phyloP scores from a whole-genome alignment of 2,797 vertebrate species.

The Muraenolepis orangiensis region DNA sequence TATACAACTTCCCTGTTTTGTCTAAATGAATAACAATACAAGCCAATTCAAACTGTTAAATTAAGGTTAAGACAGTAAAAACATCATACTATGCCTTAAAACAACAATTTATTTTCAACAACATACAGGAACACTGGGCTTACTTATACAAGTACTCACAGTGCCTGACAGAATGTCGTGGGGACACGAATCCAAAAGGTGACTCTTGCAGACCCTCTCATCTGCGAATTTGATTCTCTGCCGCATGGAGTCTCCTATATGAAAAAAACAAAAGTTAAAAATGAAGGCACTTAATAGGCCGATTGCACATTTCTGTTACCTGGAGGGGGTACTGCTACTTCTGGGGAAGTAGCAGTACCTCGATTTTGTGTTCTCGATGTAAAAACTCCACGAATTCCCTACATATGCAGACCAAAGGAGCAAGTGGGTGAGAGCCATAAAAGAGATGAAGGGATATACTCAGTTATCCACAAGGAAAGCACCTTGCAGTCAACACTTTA shows the following conservation, averaged over 20 bases:
- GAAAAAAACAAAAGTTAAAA: conserved; percentile 28
- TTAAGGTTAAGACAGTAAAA: neutral
- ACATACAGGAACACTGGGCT: neutral
- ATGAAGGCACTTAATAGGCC: neutral
- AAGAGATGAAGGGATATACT: no score
- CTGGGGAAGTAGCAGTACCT: no score
- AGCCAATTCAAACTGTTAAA: neutral
- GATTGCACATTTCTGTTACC: no score
- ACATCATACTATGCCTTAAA: neutral
- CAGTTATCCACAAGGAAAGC: no score
- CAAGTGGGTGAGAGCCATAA: no score
- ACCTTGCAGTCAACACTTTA: no score
- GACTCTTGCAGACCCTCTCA: conserved; percentile 98
- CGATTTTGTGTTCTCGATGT: no score
- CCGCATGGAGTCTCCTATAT: conserved; percentile 91
- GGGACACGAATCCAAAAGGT: conserved; percentile 97
- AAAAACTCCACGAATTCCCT: no score
- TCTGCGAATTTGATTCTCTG: conserved; percentile 98
- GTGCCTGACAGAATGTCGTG: conserved; percentile 98
- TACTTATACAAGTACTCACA: conserved; percentile 72
- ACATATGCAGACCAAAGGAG: no score
- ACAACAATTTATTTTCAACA: neutral
- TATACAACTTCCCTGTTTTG: no score
- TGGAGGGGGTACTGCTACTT: no score
- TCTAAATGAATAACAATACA: neutral